Evolutionary conservation across 2,888 invertebrate species (phyloP), one percentile per base, ranked within the genome.

Genomic region (Lordiphosa fenestrarum): DNA sequence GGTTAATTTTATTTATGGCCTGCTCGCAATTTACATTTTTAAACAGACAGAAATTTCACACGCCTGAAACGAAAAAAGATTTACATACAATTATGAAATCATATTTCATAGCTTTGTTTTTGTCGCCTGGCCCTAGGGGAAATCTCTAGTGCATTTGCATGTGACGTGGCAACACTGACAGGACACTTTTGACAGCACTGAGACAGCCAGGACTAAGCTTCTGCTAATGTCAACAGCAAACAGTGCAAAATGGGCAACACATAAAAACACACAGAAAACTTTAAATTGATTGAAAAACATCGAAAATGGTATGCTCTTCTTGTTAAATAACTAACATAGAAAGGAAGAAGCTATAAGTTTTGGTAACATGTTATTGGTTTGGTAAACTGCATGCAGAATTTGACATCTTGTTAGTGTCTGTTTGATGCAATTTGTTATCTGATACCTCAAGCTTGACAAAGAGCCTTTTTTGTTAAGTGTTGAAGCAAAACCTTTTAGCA

Each of bases 221-320:
- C 78, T 78, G 83, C 84, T 84, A 84, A 80, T 80, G 85, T 70
- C 84, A 84, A 80, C 83, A 82, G 76, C 84, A 84, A 78, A 65
- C 84, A 83, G 57, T 80, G 63, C 70, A 76, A 76, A 73, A 69
- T 80, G 62, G 56, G 42, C 51, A 60, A 53, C 37, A 25, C 47
- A 30, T 30, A 50, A 48, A 37, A 35, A 12, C 19, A 4, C 12
- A 21, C 15, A 15, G 15, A 15, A 15, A 15, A 15, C 15, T 15
- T 15, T 15, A 1, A 15, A 15, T 15, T 15, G 15, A 15, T 15
- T 15, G 15, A 15, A 1, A 15, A 15, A 15, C 19, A 36, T 21
- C 9, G 46, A 47, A 47, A 7, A 0, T 1, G 2, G 1, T 7
- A 36, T 47, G n/a, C 46, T n/a, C 46, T 47, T 19, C 19, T 19